Base-by-base conservation (phyloP, 2,113 vertebrate genomes). In the Strix uralensis region DNA sequence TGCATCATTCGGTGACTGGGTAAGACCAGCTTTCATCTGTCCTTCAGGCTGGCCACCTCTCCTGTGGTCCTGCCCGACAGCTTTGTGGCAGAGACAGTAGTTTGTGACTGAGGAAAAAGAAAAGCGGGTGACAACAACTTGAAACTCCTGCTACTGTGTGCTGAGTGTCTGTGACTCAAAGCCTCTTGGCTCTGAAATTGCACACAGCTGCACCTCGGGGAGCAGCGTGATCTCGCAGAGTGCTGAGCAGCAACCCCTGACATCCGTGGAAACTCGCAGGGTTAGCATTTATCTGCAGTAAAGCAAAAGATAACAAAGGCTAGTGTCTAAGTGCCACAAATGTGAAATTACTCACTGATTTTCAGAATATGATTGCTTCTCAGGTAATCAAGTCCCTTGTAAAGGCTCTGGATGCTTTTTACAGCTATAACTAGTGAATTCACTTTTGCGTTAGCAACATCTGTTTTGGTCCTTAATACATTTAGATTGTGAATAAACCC, bases 141-240 rank as follows among this genome's bases (percentile, higher is more conserved):
- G 66, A 58, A 85, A 63, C 29, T 80, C 13, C 71, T 79, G 86
- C 74, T 73, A 10, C 81, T 3, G 0, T 67, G 67, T 54, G 62
- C 79, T 15, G 40, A 55, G 62, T 10, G 27, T 22, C 90, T 51
- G 70, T 92, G 93, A 92, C 51, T 93, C 88, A 94, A 90, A 95
- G 66, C 15, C 71, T 94, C 55, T 80, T 92, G 90, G 88, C 90
- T 80, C 70, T 46, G 71, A 72, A 91, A 75, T 9, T 42, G 66
- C 84, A 82, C 46, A 55, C 16, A 52, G 10, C 36, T 30, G 73
- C 69, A 58, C 30, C 63, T 80, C 3, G 1, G 67, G 52, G 46
- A 93, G 61, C 49, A 65, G 86, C 5, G 1, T 32, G 57, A 67
- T 55, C 84, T 91, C 13, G 2, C 71, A 61, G 52, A 67, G 44